Conservation (phyloP, 2,113 vertebrate genomes). For the Columba janthina region DNA sequence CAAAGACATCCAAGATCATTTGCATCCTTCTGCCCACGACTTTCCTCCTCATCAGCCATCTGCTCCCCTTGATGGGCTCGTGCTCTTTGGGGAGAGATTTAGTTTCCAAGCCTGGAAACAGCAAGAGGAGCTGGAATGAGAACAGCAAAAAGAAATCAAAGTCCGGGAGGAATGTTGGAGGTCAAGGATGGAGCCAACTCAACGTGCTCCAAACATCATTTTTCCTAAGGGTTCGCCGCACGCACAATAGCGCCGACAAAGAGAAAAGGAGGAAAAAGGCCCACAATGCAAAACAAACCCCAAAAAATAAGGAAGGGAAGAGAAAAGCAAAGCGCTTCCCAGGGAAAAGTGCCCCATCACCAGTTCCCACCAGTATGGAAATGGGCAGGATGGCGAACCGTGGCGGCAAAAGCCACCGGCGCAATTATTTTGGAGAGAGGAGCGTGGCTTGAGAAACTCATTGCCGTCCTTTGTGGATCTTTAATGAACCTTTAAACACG, state of each 20-base stretch:
- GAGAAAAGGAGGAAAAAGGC: background rate
- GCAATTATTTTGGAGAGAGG: background rate
- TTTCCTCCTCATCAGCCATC: constrained; percentile 50
- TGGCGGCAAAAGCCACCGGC: rapidly evolving
- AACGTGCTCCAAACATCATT: rapidly evolving
- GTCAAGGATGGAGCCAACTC: background rate
- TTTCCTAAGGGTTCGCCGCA: background rate
- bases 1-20: constrained; percentile 9
- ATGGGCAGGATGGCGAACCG: background rate
- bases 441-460: background rate
- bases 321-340: background rate
- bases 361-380: background rate
- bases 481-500: constrained; percentile 57
- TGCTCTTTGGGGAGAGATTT: constrained; percentile 13
- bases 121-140: background rate
- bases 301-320: background rate
- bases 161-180: background rate
- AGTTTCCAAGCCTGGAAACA: background rate
- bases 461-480: background rate
- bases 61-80: constrained; percentile 28
- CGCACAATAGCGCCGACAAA: rapidly evolving
- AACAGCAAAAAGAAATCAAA: background rate
- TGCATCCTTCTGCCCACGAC: constrained; percentile 40
- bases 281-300: background rate
- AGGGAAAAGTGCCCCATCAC: background rate